These are phyloP conservation scores for Coenonympha glycerion DNA, from an alignment of 2,888 invertebrate genomes.

Conservation along the genomic window DNA sequence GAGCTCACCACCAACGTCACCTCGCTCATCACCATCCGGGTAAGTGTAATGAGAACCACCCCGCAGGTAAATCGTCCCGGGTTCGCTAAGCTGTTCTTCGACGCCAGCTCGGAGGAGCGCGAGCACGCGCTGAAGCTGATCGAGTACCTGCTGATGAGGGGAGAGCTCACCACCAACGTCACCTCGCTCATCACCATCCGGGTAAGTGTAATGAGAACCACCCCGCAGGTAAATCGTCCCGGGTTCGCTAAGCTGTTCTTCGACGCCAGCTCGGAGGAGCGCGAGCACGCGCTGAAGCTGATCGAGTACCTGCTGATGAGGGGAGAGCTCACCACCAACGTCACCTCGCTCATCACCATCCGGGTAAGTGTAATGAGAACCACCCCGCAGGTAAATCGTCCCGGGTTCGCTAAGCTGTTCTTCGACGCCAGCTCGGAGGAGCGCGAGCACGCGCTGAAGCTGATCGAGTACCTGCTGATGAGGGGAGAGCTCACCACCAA, in stretches of 20 bases:
- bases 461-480: conserved; percentile 91
- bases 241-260: conserved; percentile 93
- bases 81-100: conserved; percentile 90
- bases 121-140: conserved; percentile 91
- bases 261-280: conserved; percentile 88
- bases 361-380: too few relatives aligned
- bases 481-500: conserved; percentile 82
- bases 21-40: conserved; percentile 76
- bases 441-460: conserved; percentile 89
- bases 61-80: conserved; percentile 87
- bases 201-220: too few relatives aligned
- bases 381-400: conserved; percentile 83
- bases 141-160: conserved; percentile 90
- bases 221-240: conserved; percentile 84
- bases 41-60: too few relatives aligned
- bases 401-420: conserved; percentile 91
- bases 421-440: conserved; percentile 90
- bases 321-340: conserved; percentile 80
- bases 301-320: conserved; percentile 92
- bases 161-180: conserved; percentile 79
- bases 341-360: conserved; percentile 77
- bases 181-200: conserved; percentile 77
- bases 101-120: conserved; percentile 89
- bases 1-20: conserved; percentile 78
- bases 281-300: conserved; percentile 90